Evolutionary conservation across 2,113 vertebrate species (phyloP).

Genomic region (Micronisus gabar): DNA sequence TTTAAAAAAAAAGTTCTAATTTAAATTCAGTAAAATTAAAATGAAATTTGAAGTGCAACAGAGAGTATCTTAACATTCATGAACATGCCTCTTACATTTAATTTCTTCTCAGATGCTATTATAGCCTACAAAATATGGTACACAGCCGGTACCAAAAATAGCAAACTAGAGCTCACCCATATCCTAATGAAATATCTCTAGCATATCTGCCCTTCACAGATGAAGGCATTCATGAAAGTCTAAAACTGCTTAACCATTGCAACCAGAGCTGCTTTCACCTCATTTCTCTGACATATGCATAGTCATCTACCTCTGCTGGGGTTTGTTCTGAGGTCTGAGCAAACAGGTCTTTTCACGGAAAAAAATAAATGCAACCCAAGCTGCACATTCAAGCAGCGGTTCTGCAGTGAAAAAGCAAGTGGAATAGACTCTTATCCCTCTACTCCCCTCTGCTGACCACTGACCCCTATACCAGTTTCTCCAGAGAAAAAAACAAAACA

Average conservation of each 20-base stretch:
- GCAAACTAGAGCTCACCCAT: neutral
- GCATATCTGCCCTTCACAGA: slow-evolving; percentile 1
- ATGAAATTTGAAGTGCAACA: neutral
- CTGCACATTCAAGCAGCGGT: neutral
- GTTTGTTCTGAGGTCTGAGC: neutral
- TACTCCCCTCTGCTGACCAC: neutral
- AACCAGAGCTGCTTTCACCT: neutral
- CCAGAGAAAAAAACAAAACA: neutral
- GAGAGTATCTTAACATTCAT: neutral
- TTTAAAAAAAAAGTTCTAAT: neutral
- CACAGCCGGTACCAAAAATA: neutral
- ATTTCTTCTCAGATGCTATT: neutral
- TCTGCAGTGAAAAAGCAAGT: neutral
- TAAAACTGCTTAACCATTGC: neutral
- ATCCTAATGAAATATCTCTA: neutral
- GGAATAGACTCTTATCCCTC: neutral
- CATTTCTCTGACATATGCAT: neutral
- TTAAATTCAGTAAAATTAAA: slow-evolving; percentile 16
- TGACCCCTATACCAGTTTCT: neutral
- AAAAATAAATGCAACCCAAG: neutral
- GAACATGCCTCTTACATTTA: neutral
- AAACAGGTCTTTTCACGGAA: accelerated
- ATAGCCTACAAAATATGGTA: neutral
- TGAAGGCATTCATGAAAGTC: neutral
- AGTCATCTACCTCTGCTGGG: neutral